phyloP scores from a whole-genome alignment of 1,140 invertebrate genomes.

The Spodoptera frugiperda region DNA sequence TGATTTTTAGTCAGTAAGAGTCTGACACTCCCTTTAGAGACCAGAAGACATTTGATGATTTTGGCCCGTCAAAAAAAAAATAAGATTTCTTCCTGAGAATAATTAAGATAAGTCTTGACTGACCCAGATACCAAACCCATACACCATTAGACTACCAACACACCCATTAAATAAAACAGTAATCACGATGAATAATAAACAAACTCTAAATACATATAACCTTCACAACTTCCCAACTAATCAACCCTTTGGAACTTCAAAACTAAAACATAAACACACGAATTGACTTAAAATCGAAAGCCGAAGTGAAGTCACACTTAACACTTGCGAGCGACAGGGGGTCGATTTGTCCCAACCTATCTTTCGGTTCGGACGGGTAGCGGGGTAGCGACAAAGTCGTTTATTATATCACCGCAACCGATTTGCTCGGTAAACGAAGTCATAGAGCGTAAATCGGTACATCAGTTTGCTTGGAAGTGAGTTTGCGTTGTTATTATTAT shows the following conservation, averaged over 20 bases:
- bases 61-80: too few relatives aligned
- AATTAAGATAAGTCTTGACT: too few relatives aligned
- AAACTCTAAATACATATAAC: too few relatives aligned
- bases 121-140: too few relatives aligned
- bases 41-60: too few relatives aligned
- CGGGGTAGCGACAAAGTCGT: background rate
- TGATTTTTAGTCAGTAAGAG: too few relatives aligned
- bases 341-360: constrained; percentile 34
- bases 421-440: constrained; percentile 47
- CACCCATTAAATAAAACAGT: too few relatives aligned
- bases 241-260: background rate
- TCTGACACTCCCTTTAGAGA: too few relatives aligned
- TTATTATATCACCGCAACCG: constrained; percentile 36
- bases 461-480: background rate
- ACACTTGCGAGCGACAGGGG: background rate
- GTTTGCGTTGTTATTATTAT: background rate
- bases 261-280: background rate
- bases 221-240: too few relatives aligned
- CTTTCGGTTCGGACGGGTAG: constrained; percentile 1
- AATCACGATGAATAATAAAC: too few relatives aligned
- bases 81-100: too few relatives aligned
- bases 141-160: too few relatives aligned
- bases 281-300: constrained; percentile 9
- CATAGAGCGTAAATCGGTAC: constrained; percentile 36
- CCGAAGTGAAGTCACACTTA: constrained; percentile 8